Conservation (phyloP, 2,797 vertebrate species). For the Sebastes nivosus region DNA sequence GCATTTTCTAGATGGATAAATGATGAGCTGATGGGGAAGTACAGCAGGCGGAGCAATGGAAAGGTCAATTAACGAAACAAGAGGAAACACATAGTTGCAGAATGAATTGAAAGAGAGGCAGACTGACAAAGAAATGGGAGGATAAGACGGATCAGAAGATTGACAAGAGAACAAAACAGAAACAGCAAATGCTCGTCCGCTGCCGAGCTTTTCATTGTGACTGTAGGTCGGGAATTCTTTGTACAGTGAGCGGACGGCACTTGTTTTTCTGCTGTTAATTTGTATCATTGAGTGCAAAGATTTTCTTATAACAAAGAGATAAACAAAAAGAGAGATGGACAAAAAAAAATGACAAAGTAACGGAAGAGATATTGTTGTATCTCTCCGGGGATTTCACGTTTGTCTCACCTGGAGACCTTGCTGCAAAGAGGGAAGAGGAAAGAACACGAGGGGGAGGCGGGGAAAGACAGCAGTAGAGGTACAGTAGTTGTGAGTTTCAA, state of each 20-base stretch:
- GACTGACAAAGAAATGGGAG: conserved; percentile 33
- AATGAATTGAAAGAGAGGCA: neutral
- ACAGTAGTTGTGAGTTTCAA: conserved; percentile 5
- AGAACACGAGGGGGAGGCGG: conserved; percentile 8
- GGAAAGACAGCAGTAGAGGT: neutral
- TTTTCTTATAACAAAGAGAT: neutral
- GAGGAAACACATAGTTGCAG: conserved; percentile 18
- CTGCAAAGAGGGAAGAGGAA: conserved; percentile 63
- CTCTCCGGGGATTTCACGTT: conserved; percentile 62
- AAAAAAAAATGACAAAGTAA: conserved; percentile 1
- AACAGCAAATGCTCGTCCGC: conserved; percentile 60
- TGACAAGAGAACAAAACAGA: conserved; percentile 44
- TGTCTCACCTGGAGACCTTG: conserved; percentile 80
- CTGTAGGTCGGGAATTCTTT: conserved; percentile 19
- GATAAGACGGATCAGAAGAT: conserved; percentile 19
- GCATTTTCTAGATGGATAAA: conserved; percentile 7
- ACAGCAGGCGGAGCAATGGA: conserved; percentile 6
- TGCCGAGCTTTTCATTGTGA: neutral
- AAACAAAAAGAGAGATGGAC: neutral
- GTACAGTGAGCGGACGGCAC: conserved; percentile 36
- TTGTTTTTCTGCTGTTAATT: conserved; percentile 59
- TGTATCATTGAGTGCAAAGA: conserved; percentile 4
- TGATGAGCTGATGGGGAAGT: conserved; percentile 16
- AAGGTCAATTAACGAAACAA: conserved; percentile 25
- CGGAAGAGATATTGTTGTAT: conserved; percentile 48